Evolutionary conservation across 2,797 vertebrate species (phyloP), one percentile per base, ranked within the genome.

Genomic region (Smutsia gigantea): DNA sequence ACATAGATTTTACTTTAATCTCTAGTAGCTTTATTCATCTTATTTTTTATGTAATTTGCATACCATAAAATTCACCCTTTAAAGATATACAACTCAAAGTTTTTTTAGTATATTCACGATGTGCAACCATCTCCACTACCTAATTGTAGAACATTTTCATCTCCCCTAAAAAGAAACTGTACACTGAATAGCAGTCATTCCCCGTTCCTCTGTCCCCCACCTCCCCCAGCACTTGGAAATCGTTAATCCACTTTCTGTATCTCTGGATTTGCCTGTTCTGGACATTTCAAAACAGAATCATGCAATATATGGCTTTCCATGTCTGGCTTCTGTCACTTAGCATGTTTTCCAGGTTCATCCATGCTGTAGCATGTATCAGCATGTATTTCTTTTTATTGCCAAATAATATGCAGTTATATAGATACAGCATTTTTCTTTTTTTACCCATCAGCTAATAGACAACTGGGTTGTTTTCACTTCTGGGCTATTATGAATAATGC

Each of bases 11-110:
- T 83, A 81, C 25, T 93, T 84, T 55, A 78, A 87, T 78, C 63
- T 93, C 51, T 46, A 87, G 12, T 59, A 64, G 74, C 25, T 77
- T 78, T 82, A 87, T 69, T 94, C 31, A 63, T 19, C 46, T 96
- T 85, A 68, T 64, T 95, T 93, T 64, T 89, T n/a, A 71, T 92
- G 84, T 77, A 88, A 55, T 87, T 97, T 27, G 69, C 8, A 88
- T 88, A 42, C 18, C 42, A 79, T 92, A 64, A 88, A 92, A 90
- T 51, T 86, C 42, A 86, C 46, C 27, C 49, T 78, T 66, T 92
- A 75, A 92, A 82, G 27, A n/a, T 82, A 11, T 81, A 14, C 21
- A 59, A 46, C 19, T 92, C 15, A 12, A 23, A 53, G 8, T 34
- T 87, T 59, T 95, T 81, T 42, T 6, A 42, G 27, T 46, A n/a